phyloP scores from a whole-genome alignment of 2,888 invertebrate genomes.

The Patella depressa region DNA sequence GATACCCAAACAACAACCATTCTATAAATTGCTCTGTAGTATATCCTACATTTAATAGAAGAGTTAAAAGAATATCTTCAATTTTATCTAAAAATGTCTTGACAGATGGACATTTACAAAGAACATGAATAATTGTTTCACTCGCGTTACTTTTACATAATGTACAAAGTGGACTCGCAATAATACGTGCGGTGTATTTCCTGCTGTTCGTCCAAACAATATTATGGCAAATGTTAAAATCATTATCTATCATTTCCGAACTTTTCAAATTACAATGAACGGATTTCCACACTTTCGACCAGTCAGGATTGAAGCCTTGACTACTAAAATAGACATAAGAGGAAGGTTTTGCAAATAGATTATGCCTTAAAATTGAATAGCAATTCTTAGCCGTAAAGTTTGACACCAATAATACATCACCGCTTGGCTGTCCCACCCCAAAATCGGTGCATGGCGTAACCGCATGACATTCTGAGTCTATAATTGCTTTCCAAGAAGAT shows the following conservation, averaged over 20 bases:
- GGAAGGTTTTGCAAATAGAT: not conserved
- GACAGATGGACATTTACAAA: not conserved
- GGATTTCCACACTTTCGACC: not conserved
- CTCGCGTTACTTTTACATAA: not conserved
- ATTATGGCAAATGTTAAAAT: not conserved
- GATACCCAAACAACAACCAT: not conserved
- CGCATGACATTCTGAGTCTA: not conserved
- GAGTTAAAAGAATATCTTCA: not conserved
- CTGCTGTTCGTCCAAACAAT: conserved; percentile 1
- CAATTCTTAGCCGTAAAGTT: not conserved
- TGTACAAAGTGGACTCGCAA: not conserved
- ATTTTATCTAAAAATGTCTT: not conserved
- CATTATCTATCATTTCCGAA: conserved; percentile 3
- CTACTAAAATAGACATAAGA: not conserved
- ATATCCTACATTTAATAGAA: not conserved
- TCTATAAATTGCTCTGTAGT: not conserved
- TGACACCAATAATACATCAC: not conserved
- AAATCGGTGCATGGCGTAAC: not conserved
- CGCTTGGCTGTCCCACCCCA: not conserved
- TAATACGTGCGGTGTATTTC: not conserved
- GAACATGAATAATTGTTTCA: not conserved
- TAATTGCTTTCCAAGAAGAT: not conserved
- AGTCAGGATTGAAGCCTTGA: not conserved
- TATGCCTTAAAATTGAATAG: not conserved
- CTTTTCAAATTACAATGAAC: not conserved